Evolutionary conservation across 2,113 vertebrate genomes (phyloP).

Genomic region (Emydocephalus ijimae): DNA sequence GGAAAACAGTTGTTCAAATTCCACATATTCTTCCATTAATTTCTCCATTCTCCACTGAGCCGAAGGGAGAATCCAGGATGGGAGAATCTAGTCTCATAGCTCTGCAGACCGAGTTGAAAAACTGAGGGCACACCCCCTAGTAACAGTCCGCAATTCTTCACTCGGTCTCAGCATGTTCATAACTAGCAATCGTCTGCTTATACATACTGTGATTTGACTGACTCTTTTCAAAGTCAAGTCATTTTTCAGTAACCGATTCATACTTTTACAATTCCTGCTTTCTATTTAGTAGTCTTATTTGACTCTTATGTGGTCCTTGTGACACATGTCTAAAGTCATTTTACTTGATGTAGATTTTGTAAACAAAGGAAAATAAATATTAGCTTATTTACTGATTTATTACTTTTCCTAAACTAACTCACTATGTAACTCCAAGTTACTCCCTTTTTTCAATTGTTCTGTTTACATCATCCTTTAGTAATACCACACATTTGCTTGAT

Average conservation of each 20-base stretch:
- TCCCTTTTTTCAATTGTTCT: neutral
- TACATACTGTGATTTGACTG: neutral
- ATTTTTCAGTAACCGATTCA: neutral
- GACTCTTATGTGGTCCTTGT: neutral
- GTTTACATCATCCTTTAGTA: neutral
- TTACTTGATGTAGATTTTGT: neutral
- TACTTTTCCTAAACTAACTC: neutral
- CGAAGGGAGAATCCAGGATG: no score
- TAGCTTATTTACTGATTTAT: neutral
- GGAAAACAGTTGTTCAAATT: neutral
- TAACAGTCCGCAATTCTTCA: no score
- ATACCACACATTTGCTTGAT: neutral
- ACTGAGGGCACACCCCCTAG: no score
- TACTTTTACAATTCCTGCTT: neutral
- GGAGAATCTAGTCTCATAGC: no score
- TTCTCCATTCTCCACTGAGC: neutral
- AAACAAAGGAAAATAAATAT: neutral
- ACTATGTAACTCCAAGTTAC: neutral
- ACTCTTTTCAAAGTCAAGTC: neutral
- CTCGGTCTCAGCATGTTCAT: neutral
- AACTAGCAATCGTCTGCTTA: neutral
- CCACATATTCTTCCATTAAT: neutral
- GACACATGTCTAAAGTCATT: neutral
- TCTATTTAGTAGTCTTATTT: neutral
- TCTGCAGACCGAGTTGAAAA: no score